Evolutionary conservation across 2,888 invertebrate species (phyloP), one percentile per base, ranked within the genome.

Genomic region (Epinotia nisella): DNA sequence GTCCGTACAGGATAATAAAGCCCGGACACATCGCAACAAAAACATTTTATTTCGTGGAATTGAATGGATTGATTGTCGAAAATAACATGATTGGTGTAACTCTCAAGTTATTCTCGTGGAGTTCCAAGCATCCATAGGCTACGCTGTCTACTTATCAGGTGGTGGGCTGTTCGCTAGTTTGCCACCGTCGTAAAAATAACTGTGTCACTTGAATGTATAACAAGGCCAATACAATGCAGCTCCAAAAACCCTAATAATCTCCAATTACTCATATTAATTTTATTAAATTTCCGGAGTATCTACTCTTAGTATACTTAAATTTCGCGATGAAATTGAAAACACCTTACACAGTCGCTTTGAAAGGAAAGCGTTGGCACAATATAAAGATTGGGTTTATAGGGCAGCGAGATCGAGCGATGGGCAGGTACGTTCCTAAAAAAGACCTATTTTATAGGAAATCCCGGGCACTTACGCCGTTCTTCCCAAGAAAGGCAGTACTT

Each of bases 301-400:
- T 82, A 82, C 9, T 35, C 35, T 35, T 35, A 82, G 87, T 87
- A n/a, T n/a, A 82, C 82, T 86, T 87, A 88, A 87, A 86, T 89
- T 88, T 86, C 85, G 85, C 85, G 88, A 87, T 86, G 83, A 88
- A 90, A 91, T 91, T 90, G 90, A 87, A 89, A 89, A 89, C 87
- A 87, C 87, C 87, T 86, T 78, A 79, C 78, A 78, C 53, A 75
- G 74, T 78, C 78, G 78, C 79, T 76, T 75, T 78, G 74, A 78
- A 83, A 83, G 83, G 86, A 87, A 85, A 83, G 85, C 85, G 80
- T 88, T 86, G 81, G 84, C 87, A 90, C 89, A 87, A 88, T 87
- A 90, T 89, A 87, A 87, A 89, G 89, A 90, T 88, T 87, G 87
- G 86, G 85, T 90, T 89, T 88, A 88, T 87, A 83, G 87, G 81